Conservation (phyloP, 2,888 invertebrate species). For the Pristionchus mayeri region DNA sequence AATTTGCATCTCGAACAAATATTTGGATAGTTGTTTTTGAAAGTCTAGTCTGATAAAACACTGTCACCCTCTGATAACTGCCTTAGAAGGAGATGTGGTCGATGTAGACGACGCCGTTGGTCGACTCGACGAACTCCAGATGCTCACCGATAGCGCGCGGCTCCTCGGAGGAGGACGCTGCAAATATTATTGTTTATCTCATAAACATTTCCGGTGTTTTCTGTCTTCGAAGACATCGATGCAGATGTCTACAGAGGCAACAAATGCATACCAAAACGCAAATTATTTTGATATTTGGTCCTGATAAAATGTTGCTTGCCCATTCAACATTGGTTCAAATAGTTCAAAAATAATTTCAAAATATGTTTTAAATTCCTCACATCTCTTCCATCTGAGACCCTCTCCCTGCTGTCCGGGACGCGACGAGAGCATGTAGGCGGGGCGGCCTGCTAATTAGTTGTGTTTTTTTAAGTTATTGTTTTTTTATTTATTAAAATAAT, state of each 20-base stretch:
- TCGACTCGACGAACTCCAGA: slow-evolving; percentile 25
- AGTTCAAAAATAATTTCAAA: background rate
- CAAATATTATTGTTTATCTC: too few relatives aligned
- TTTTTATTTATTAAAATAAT: background rate
- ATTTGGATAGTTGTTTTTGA: too few relatives aligned
- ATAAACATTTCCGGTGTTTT: too few relatives aligned
- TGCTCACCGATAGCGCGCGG: background rate
- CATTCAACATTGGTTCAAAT: too few relatives aligned
- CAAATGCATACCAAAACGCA: too few relatives aligned
- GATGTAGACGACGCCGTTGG: background rate
- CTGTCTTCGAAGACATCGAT: too few relatives aligned
- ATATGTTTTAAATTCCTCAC: background rate
- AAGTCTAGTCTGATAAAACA: too few relatives aligned
- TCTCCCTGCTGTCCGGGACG: slow-evolving; percentile 1
- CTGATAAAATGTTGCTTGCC: too few relatives aligned
- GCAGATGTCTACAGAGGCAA: too few relatives aligned
- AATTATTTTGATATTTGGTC: too few relatives aligned
- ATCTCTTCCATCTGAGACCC: slow-evolving; percentile 12
- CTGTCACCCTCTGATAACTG: background rate
- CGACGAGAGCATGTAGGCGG: slow-evolving; percentile 37
- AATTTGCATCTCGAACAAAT: too few relatives aligned
- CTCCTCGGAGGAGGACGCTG: background rate
- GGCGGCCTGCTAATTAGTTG: background rate
- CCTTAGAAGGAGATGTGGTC: slow-evolving; percentile 27
- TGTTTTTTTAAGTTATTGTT: background rate